phyloP scores from a whole-genome alignment of 2,888 invertebrate species.

The Drosophila basisetae region DNA sequence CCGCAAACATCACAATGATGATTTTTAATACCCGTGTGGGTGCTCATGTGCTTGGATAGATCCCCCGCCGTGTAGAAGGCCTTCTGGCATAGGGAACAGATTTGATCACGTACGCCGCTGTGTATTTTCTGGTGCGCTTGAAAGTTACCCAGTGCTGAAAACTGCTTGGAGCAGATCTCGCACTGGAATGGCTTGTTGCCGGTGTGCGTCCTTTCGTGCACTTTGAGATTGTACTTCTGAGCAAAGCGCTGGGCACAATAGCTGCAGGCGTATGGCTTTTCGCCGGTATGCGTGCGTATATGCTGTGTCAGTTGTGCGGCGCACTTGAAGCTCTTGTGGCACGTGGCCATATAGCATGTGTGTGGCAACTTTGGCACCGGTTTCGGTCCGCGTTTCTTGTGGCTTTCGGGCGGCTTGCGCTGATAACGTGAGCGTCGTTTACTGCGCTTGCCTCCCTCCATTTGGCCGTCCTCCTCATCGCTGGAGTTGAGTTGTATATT shows the following conservation, averaged over 20 bases:
- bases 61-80: constrained; percentile 88
- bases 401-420: constrained; percentile 87
- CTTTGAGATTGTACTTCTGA: constrained; percentile 88
- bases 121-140: constrained; percentile 89
- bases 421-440: constrained; percentile 86
- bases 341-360: constrained; percentile 86
- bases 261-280: constrained; percentile 87
- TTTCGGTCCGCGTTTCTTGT: constrained; percentile 88
- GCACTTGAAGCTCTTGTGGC: constrained; percentile 88
- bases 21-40: constrained; percentile 87
- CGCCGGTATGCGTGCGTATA: constrained; percentile 88
- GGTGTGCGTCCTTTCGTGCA: constrained; percentile 87
- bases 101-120: constrained; percentile 87
- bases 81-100: constrained; percentile 87
- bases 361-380: constrained; percentile 87
- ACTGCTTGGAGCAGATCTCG: constrained; percentile 88
- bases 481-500: constrained; percentile 51
- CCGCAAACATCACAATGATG: constrained; percentile 88
- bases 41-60: constrained; percentile 87
- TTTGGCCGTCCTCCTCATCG: constrained; percentile 72
- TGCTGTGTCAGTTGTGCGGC: constrained; percentile 88
- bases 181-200: constrained; percentile 88
- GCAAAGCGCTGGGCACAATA: constrained; percentile 87
- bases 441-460: constrained; percentile 62
- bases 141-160: constrained; percentile 88